Conservation (phyloP, 2,113 vertebrate species). For the Balaenoptera acutorostrata region DNA sequence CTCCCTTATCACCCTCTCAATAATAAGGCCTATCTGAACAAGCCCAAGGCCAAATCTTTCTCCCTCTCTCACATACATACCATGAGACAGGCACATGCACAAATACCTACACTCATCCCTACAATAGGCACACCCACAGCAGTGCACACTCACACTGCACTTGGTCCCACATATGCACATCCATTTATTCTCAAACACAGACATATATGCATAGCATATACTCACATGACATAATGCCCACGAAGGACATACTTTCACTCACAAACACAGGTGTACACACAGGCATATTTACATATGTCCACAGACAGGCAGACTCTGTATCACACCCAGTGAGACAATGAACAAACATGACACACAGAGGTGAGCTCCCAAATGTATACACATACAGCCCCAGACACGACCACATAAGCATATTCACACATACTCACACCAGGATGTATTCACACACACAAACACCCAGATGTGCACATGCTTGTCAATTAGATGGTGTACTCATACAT, state of each 20-base stretch:
- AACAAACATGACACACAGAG: constrained; percentile 19
- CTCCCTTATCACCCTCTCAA: not conserved
- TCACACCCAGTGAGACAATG: not conserved
- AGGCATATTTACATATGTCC: constrained; percentile 4
- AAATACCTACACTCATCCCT: constrained; percentile 1
- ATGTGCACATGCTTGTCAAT: not conserved
- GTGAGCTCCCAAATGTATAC: not conserved
- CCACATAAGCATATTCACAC: not conserved
- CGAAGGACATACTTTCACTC: not conserved
- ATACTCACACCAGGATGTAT: not conserved
- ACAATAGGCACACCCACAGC: not conserved
- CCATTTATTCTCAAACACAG: constrained; percentile 26
- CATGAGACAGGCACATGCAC: not conserved
- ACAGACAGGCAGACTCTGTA: not conserved
- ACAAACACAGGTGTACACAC: constrained; percentile 6
- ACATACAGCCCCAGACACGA: not conserved
- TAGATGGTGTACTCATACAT: constrained; percentile 10
- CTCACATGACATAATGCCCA: not conserved
- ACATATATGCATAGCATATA: not conserved
- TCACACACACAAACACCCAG: not conserved
- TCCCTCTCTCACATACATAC: not conserved
- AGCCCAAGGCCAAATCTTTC: not conserved
- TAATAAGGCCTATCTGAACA: not conserved
- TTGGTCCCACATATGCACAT: not conserved
- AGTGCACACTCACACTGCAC: not conserved